phyloP scores from a whole-genome alignment of 2,797 vertebrate genomes.

The Parauchenoglanis ngamensis region DNA sequence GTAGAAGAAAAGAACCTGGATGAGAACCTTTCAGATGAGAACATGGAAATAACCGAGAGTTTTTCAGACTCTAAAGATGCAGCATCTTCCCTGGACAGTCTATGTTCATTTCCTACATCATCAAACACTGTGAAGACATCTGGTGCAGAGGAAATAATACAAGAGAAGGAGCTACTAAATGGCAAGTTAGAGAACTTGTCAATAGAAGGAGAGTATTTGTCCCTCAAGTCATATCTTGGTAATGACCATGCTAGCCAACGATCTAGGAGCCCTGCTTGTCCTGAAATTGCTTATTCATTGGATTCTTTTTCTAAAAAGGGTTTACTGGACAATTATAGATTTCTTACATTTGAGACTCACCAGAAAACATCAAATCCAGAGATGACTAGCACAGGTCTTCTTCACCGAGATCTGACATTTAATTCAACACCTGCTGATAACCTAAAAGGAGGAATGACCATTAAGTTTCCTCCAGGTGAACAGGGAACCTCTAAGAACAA shows the following conservation, averaged over 20 bases:
- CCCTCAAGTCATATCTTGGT: conserved; percentile 89
- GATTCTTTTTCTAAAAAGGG: conserved; percentile 89
- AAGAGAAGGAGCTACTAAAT: conserved; percentile 78
- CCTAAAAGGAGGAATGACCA: conserved; percentile 85
- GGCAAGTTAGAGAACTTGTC: conserved; percentile 86
- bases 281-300: conserved; percentile 95
- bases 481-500: conserved; percentile 90
- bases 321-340: conserved; percentile 58
- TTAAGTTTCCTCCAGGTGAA: conserved; percentile 91
- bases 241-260: conserved; percentile 92
- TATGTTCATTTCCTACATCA: conserved; percentile 86
- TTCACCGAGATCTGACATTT: conserved; percentile 82
- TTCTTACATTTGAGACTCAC: conserved; percentile 82
- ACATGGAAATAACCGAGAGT: conserved; percentile 83
- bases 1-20: conserved; percentile 92
- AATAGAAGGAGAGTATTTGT: conserved; percentile 85
- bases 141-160: conserved; percentile 76
- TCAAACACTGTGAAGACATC: conserved; percentile 76
- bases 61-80: conserved; percentile 86
- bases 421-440: conserved; percentile 88
- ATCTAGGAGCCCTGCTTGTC: conserved; percentile 88
- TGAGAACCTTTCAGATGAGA: conserved; percentile 91
- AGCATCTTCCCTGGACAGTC: conserved; percentile 80
- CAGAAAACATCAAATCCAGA: conserved; percentile 81
- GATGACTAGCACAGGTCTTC: conserved; percentile 75